Conservation (phyloP, 2,113 vertebrate genomes). For the Heptranchias perlo region DNA sequence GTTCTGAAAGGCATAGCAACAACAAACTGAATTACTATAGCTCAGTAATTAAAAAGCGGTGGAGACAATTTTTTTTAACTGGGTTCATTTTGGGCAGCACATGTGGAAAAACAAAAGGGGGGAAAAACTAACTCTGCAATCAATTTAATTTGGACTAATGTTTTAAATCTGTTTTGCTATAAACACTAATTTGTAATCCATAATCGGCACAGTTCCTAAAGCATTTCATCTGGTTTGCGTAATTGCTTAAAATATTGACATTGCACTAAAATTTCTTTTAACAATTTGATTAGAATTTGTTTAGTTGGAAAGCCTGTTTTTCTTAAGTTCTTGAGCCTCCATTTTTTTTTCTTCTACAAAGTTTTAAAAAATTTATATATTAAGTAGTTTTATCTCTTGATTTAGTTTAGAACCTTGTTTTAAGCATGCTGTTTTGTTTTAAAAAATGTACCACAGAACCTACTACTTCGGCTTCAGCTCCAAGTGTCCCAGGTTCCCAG, state of each 20-base stretch:
- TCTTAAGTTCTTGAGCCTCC: background rate
- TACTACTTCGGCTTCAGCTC: constrained; percentile 44
- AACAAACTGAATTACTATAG: background rate
- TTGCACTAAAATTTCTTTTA: no score
- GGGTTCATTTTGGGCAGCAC: background rate
- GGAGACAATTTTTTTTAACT: background rate
- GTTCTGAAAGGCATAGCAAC: background rate
- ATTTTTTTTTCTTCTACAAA: background rate
- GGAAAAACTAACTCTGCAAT: background rate
- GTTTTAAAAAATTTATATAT: background rate
- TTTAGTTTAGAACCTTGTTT: background rate
- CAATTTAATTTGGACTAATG: background rate
- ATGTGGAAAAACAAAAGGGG: background rate
- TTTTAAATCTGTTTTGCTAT: background rate
- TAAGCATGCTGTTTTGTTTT: background rate
- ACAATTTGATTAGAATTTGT: background rate
- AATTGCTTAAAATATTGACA: background rate
- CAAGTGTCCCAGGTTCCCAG: constrained; percentile 57
- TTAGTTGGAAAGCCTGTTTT: background rate
- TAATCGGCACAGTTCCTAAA: background rate
- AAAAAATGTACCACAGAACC: constrained; percentile 50
- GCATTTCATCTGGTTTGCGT: background rate
- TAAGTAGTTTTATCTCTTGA: background rate
- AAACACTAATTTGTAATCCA: background rate
- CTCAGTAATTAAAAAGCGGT: background rate